Percentiles rank a stretch among this genome's conserved stretches.
These are phyloP conservation scores for Eremophila alpestris DNA, from an alignment of 2,797 vertebrate genomes.

Conservation along the genomic window DNA sequence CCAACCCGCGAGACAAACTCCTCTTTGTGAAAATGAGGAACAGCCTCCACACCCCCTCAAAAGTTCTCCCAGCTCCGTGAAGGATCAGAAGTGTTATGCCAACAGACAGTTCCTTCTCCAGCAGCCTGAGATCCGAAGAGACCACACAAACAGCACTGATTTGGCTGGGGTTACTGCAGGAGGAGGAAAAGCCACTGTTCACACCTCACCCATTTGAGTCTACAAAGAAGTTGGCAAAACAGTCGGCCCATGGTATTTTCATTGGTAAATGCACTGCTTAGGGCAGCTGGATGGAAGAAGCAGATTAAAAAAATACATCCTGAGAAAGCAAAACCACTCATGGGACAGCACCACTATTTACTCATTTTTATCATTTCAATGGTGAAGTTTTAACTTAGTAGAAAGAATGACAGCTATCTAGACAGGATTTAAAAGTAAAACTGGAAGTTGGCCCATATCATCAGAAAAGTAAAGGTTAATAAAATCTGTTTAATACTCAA, in stretches of 20 bases:
- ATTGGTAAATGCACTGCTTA: neutral
- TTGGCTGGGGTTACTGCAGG: neutral
- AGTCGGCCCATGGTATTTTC: neutral
- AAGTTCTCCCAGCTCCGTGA: neutral
- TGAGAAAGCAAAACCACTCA: neutral
- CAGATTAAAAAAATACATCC: neutral
- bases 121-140: neutral
- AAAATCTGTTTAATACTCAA: neutral
- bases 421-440: neutral
- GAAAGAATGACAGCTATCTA: neutral
- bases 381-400: neutral
- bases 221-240: neutral
- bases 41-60: neutral
- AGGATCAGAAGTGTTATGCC: neutral
- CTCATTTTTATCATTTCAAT: neutral
- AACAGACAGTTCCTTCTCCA: neutral
- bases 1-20: neutral
- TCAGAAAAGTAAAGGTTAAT: neutral
- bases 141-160: neutral
- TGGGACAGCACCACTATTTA: rapidly evolving
- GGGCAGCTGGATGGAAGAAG: neutral
- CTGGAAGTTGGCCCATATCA: neutral
- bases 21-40: neutral
- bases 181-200: neutral
- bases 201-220: neutral